Percentiles rank a stretch among this genome's conserved stretches.
Evolutionary conservation across 2,797 vertebrate genomes (phyloP).

Genomic region (Triplophysa yarkandensis): DNA sequence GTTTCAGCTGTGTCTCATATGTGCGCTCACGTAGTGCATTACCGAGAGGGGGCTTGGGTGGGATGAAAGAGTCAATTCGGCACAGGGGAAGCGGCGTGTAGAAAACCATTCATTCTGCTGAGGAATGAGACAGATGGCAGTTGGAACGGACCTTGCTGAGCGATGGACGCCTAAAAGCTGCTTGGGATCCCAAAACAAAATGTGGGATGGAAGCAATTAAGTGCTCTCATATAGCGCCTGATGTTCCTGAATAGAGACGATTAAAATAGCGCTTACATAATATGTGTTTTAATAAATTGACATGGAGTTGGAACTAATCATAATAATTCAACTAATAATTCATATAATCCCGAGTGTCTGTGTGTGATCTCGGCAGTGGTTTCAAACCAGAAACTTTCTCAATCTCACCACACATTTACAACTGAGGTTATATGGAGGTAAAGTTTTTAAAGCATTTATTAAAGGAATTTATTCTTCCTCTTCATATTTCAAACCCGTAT

Average conservation of each 20-base stretch:
- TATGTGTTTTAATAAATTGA: not conserved
- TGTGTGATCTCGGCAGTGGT: not conserved
- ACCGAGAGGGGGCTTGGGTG: slow-evolving; percentile 43
- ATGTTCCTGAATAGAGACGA: not conserved
- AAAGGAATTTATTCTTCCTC: too few relatives aligned
- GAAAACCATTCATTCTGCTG: slow-evolving; percentile 70
- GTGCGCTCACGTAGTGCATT: slow-evolving; percentile 53
- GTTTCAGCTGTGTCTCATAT: slow-evolving; percentile 47
- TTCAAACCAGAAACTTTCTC: not conserved
- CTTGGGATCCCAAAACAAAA: slow-evolving; percentile 33
- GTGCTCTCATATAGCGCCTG: not conserved
- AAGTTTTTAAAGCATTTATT: not conserved
- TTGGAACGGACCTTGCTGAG: slow-evolving; percentile 46
- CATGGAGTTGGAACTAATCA: not conserved
- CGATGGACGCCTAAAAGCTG: slow-evolving; percentile 29
- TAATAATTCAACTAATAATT: not conserved
- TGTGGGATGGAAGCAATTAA: slow-evolving; percentile 33
- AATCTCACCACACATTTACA: not conserved
- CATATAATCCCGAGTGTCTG: not conserved
- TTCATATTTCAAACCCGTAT: too few relatives aligned
- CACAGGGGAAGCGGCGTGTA: slow-evolving; percentile 41
- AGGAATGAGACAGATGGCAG: slow-evolving; percentile 60
- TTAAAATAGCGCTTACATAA: slow-evolving; percentile 4
- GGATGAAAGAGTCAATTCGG: slow-evolving; percentile 54
- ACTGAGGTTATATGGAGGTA: not conserved